Evolutionary conservation across 2,113 vertebrate species (phyloP), one percentile per base, ranked within the genome.

Genomic region (Equus quagga): DNA sequence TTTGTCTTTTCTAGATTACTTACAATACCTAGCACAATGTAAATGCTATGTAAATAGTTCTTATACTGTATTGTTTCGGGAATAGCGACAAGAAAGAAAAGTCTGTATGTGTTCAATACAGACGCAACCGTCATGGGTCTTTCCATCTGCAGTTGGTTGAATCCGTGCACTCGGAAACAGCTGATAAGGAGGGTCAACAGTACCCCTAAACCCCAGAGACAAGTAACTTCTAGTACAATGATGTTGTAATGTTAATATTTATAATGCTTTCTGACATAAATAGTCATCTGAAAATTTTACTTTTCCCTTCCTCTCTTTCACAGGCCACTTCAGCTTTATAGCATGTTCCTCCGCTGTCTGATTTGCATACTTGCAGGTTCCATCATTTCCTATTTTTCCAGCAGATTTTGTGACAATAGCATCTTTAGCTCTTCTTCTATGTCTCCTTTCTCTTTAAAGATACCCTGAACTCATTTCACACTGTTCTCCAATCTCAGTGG

Each of bases 181-280:
- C 13, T 4, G 51, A 54, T 54, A 54, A 12, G 13, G 51, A 54
- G 51, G 51, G 51, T 14, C 51, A 14, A 54, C 51, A 14, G 51
- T 54, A 46, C 28, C 41, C 82, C 23, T 89, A 82, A 97, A 26
- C 4, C 17, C 36, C 23, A 93, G 78, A 89, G 79, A 78, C 5
- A 51, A 46, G 36, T 87, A 75, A 85, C 3, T 49, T 89, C n/a
- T 33, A 93, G 54, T 28, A 62, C 17, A 78, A 24, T 88, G 3
- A 79, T 92, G 58, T 76, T 54, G 8, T 72, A 31, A 62, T 69
- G 11, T 80, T 51, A 91, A 44, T 95, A 89, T 76, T 73, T 82
- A 98, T 56, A 67, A 78, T 70, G 51, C 15, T 88, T 91, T 91
- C 65, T 84, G 65, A 65, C 17, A 69, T 26, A n/a, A 58, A 72